Evolutionary conservation across 2,113 vertebrate genomes (phyloP).

Genomic region (Melozone crissalis): DNA sequence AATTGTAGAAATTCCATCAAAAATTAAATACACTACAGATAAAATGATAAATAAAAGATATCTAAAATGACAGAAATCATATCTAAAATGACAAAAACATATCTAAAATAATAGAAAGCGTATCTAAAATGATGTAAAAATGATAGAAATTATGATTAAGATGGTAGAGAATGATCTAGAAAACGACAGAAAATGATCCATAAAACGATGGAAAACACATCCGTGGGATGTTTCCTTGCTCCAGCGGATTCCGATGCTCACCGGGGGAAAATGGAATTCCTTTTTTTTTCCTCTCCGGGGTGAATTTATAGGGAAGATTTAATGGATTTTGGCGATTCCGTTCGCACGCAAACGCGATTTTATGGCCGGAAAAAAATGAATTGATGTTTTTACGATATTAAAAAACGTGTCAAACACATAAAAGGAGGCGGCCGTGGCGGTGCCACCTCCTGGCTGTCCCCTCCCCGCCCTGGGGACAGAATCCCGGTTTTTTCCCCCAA

Average conservation of each 20-base stretch:
- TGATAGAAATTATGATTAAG: rapidly evolving
- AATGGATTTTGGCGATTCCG: not conserved
- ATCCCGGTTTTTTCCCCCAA: no score
- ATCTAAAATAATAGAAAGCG: rapidly evolving
- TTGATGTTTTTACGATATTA: not conserved
- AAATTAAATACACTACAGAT: not conserved
- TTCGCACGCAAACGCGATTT: not conserved
- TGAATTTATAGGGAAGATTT: not conserved
- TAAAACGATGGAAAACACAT: no score
- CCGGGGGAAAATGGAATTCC: not conserved
- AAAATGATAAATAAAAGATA: not conserved
- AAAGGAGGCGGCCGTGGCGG: not conserved
- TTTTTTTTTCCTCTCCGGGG: not conserved
- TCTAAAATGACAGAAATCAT: not conserved
- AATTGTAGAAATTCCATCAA: not conserved
- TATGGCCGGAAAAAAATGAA: not conserved
- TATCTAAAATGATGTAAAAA: not conserved
- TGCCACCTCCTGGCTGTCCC: not conserved
- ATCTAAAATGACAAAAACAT: not conserved
- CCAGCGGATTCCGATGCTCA: not conserved
- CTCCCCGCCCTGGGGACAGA: not conserved
- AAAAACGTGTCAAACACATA: not conserved
- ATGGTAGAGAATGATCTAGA: rapidly evolving
- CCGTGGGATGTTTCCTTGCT: not conserved
- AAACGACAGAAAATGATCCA: not conserved